Evolutionary conservation across 2,113 vertebrate genomes (phyloP).

Genomic region (Vulpes vulpes): DNA sequence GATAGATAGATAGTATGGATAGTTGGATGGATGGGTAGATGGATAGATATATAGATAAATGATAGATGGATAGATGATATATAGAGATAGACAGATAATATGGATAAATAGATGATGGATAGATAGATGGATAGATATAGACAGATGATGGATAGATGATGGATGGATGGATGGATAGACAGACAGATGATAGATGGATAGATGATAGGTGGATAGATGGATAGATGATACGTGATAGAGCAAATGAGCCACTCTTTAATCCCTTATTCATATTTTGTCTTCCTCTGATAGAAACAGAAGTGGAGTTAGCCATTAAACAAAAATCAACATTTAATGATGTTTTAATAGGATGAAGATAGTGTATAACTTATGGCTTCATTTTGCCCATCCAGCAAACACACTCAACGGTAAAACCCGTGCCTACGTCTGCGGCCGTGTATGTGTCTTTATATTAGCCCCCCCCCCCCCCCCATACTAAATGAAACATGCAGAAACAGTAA

Average conservation of each 20-base stretch:
- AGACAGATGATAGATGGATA: too few relatives aligned
- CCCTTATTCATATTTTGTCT: neutral
- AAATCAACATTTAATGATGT: neutral
- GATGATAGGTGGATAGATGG: neutral
- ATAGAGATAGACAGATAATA: too few relatives aligned
- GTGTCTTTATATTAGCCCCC: rapidly evolving
- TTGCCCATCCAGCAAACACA: rapidly evolving
- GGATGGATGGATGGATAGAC: too few relatives aligned
- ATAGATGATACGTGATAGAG: neutral
- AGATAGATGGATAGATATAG: neutral
- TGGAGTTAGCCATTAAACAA: neutral
- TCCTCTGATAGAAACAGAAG: neutral
- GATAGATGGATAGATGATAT: too few relatives aligned
- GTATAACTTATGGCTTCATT: rapidly evolving
- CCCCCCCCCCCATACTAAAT: rapidly evolving
- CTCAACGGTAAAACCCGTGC: rapidly evolving
- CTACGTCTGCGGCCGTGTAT: rapidly evolving
- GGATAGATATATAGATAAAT: neutral
- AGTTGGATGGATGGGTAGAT: too few relatives aligned
- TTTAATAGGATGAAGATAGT: neutral
- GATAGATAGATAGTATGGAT: neutral
- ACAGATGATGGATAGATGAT: too few relatives aligned
- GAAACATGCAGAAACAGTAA: neutral
- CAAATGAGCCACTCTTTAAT: neutral
- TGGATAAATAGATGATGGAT: neutral